phyloP scores from a whole-genome alignment of 2,113 vertebrate genomes.

The Nymphicus hollandicus region DNA sequence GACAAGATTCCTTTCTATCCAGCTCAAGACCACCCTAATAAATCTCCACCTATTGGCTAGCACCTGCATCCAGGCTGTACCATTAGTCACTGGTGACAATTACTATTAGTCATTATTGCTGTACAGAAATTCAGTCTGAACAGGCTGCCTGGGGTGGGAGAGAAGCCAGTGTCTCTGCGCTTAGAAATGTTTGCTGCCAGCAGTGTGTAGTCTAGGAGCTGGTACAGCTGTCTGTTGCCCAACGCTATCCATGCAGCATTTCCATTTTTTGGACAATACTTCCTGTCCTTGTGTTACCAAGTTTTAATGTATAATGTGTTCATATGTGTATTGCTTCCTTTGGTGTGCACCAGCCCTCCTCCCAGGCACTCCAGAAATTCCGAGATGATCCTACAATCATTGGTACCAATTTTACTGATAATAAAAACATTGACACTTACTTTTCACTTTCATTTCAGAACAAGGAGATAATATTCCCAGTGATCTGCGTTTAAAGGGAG shows the following conservation, averaged over 20 bases:
- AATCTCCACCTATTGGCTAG: not conserved
- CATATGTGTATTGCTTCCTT: not conserved
- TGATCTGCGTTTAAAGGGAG: slow-evolving; percentile 2
- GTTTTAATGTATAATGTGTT: not conserved
- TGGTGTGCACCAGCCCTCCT: not conserved
- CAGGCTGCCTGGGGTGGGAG: not conserved
- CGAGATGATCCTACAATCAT: not conserved
- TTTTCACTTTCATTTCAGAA: not conserved
- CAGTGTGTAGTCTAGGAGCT: not conserved
- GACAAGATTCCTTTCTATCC: not conserved
- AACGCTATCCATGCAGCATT: rapidly evolving
- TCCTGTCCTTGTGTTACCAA: not conserved
- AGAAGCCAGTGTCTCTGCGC: not conserved
- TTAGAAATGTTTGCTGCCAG: not conserved
- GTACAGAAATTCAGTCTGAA: not conserved
- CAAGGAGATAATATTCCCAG: not conserved
- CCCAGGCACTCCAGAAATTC: not conserved
- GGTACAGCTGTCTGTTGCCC: not conserved
- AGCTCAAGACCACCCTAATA: not conserved
- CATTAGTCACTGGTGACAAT: slow-evolving; percentile 17
- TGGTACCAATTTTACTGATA: not conserved
- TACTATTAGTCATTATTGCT: not conserved
- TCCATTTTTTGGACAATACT: not conserved
- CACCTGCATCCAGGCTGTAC: not conserved
- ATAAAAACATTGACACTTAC: slow-evolving; percentile 26